Base-by-base conservation (phyloP, 2,888 invertebrate genomes). In the Slavum lentiscoides region DNA sequence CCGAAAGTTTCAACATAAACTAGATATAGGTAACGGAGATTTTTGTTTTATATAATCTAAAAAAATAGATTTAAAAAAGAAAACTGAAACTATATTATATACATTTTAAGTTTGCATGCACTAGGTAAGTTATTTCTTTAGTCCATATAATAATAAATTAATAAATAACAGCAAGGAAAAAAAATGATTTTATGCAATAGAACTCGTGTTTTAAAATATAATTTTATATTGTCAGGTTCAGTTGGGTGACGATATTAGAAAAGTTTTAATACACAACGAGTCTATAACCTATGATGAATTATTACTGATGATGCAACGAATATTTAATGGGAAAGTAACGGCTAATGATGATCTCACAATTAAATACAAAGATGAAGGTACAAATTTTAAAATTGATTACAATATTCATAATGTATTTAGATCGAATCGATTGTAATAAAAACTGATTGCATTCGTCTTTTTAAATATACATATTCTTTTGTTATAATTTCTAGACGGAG, bases 321-420 rank as follows among this genome's bases (percentile, higher is more conserved):
- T 92, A 9, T 92, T 91, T 86, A 86, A 90, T 77, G 91, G 91
- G 19, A 90, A 90, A 85, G 86, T 92, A 55, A 88, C 87, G 70
- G 88, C 89, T 70, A 89, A 88, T 83, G 92, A 92, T 87, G 91
- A 92, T 84, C 89, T 92, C 82, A 88, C 89, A 15, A 89, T 92
- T 73, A 92, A 92, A 86, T 92, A 92, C 85, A 90, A 90, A 87
- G 92, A 92, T 87, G 91, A 91, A 88, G 91, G 91, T 91, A 86
- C 81, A 39, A 23, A 11, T 23, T 61, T 58, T 72, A 17, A 30
- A 21, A 7, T 53, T 49, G 0, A 49, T 64, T 76, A 82, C 62
- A 76, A 76, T 53, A 49, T 49, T 49, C 3, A 49, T 55, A 2
- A 19, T 59, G 11, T 21, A 21, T 0, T 59, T 1, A 59, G 9